These are phyloP conservation scores for Cyclophora albipunctata DNA, from an alignment of 2,888 invertebrate species.

Conservation along the genomic window DNA sequence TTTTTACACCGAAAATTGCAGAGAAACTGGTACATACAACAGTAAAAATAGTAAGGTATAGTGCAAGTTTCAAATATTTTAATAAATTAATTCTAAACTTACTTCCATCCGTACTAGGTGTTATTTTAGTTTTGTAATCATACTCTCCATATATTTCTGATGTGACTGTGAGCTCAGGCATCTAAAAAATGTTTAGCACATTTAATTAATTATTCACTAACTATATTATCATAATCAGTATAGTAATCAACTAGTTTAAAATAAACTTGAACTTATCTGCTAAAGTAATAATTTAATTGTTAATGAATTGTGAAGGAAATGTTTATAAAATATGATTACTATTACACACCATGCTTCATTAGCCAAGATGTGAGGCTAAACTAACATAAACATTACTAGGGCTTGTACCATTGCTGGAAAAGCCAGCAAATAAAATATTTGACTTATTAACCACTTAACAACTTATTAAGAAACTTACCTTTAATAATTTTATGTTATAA, in stretches of 20 bases:
- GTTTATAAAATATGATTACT: slow-evolving; percentile 15
- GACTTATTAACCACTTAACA: neutral
- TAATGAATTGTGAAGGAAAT: slow-evolving; percentile 1
- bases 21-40: no score
- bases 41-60: no score
- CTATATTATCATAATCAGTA: no score
- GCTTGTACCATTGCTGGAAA: slow-evolving; percentile 3
- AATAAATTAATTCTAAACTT: slow-evolving; percentile 23
- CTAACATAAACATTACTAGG: slow-evolving; percentile 15
- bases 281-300: no score
- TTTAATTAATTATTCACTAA: slow-evolving; percentile 10
- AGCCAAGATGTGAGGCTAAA: slow-evolving; percentile 3
- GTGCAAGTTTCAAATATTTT: no score
- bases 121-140: slow-evolving; percentile 72
- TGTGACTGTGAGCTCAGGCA: slow-evolving; percentile 77
- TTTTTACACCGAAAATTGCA: no score
- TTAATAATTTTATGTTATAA: neutral
- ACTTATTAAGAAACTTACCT: neutral
- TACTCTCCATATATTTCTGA: slow-evolving; percentile 85
- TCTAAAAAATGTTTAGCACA: slow-evolving; percentile 39
- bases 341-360: neutral
- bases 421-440: neutral
- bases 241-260: no score
- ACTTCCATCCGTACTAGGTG: slow-evolving; percentile 66
- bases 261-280: no score